Conservation (phyloP, 2,797 vertebrate species). For the Cirrhinus mrigala region DNA sequence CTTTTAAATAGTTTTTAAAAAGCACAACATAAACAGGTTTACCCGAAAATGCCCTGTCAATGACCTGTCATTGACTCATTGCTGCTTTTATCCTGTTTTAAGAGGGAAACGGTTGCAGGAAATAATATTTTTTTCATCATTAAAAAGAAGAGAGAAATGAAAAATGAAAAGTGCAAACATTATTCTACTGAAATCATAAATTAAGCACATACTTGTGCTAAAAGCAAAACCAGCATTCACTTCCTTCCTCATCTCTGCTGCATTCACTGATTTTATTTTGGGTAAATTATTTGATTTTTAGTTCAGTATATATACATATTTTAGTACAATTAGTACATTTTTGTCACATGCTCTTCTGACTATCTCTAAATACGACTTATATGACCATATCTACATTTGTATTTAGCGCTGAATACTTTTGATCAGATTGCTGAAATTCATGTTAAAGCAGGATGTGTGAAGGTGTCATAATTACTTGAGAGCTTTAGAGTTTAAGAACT, state of each 20-base stretch:
- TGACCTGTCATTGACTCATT: background rate
- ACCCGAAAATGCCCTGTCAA: background rate
- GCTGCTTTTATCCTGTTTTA: background rate
- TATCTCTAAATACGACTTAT: background rate
- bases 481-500: background rate
- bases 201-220: background rate
- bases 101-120: background rate
- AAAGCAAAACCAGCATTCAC: background rate
- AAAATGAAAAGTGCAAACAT: background rate
- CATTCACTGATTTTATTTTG: background rate
- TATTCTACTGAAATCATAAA: background rate
- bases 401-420: background rate
- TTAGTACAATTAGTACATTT: background rate
- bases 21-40: background rate
- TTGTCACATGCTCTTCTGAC: background rate
- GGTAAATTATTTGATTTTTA: background rate
- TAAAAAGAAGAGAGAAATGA: background rate
- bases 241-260: background rate
- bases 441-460: background rate
- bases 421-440: background rate
- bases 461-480: background rate
- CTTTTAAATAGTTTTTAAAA: background rate
- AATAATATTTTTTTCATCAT: background rate
- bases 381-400: background rate
- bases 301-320: background rate